Evolutionary conservation across 2,888 invertebrate genomes (phyloP).

Genomic region (Zeuzera pyrina): DNA sequence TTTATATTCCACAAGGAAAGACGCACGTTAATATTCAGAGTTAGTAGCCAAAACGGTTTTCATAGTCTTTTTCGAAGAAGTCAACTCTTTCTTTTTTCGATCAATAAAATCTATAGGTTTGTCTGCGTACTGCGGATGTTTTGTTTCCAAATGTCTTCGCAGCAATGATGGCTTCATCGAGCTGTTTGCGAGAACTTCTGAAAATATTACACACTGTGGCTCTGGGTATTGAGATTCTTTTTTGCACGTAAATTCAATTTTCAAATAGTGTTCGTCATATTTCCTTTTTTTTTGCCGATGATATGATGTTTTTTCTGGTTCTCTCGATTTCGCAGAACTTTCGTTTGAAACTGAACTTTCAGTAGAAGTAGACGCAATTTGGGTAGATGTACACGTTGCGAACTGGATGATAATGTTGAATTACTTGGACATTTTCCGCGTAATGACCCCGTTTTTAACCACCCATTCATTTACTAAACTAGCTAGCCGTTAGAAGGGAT

Average conservation of each 20-base stretch:
- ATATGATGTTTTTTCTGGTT: conserved; percentile 4
- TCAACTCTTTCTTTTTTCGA: conserved; percentile 2
- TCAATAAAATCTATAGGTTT: conserved; percentile 5
- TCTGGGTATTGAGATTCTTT: conserved; percentile 5
- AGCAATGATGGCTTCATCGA: conserved; percentile 6
- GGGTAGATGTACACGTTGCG: too few species aligned
- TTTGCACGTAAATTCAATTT: conserved; percentile 2
- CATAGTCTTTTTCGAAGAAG: conserved; percentile 3
- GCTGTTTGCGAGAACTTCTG: conserved; percentile 6
- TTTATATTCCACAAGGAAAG: not conserved
- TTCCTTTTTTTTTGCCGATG: conserved; percentile 7
- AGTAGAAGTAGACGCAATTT: too few species aligned
- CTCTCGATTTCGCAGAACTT: conserved; percentile 3
- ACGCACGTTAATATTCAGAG: conserved; percentile 1
- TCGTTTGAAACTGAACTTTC: conserved; percentile 6
- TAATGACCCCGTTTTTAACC: too few species aligned
- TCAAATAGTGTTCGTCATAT: conserved; percentile 6
- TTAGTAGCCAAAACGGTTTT: conserved; percentile 3
- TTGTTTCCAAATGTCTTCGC: conserved; percentile 7
- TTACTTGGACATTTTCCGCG: too few species aligned
- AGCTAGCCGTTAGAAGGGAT: too few species aligned
- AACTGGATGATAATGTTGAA: too few species aligned
- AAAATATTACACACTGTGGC: conserved; percentile 7
- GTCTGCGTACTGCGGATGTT: conserved; percentile 6
- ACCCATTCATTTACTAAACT: too few species aligned